Evolutionary conservation across 1,140 invertebrate species (phyloP).

Genomic region (Drepana arcuata): DNA sequence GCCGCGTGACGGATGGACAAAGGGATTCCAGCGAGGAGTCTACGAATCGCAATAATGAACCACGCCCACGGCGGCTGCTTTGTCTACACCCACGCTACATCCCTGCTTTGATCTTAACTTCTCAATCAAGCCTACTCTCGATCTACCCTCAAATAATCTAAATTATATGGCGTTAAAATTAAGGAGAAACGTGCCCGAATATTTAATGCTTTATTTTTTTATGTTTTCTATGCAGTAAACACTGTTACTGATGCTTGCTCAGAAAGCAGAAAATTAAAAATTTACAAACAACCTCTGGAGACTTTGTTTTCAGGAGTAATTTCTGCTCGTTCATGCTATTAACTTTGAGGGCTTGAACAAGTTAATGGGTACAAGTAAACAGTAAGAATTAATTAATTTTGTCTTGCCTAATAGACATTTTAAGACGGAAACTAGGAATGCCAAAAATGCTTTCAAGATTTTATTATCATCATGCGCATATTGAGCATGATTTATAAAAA

Average conservation of each 20-base stretch:
- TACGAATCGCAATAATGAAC: constrained; percentile 35
- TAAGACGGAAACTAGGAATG: too few species aligned
- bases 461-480: too few species aligned
- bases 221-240: constrained; percentile 38
- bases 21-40: constrained; percentile 30
- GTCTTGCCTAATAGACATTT: too few species aligned
- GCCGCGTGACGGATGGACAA: constrained; percentile 39
- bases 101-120: constrained; percentile 23
- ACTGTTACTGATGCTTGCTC: constrained; percentile 38
- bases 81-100: constrained; percentile 25
- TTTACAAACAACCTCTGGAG: constrained; percentile 33
- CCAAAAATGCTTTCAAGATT: too few species aligned
- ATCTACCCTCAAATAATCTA: constrained; percentile 1
- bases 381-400: constrained; percentile 25
- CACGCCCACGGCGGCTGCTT: constrained; percentile 20
- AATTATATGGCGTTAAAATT: too few species aligned
- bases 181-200: too few species aligned
- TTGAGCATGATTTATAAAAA: too few species aligned
- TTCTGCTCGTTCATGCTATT: constrained; percentile 20
- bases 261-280: constrained; percentile 55
- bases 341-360: constrained; percentile 23
- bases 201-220: too few species aligned
- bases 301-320: constrained; percentile 32
- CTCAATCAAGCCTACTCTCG: constrained; percentile 27
- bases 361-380: constrained; percentile 17